Conservation (phyloP, 2,888 invertebrate species). For the Geophilus truncorum region DNA sequence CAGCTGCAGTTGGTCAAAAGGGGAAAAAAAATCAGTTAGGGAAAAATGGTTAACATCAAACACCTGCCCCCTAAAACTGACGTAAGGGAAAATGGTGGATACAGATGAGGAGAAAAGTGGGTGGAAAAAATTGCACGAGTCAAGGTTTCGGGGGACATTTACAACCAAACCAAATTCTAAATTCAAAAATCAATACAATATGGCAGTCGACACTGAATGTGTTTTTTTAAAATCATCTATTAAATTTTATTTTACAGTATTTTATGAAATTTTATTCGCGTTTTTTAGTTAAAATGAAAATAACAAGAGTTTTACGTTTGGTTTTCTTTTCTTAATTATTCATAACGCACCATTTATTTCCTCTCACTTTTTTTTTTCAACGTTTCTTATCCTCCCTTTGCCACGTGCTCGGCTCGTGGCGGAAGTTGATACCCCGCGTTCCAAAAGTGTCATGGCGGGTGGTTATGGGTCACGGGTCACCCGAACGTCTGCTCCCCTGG, state of each 20-base stretch:
- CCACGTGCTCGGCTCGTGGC: constrained; percentile 5
- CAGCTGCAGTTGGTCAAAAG: constrained; percentile 21
- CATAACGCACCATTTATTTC: not conserved
- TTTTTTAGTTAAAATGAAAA: too few relatives aligned
- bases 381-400: constrained; percentile 15
- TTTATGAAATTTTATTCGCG: too few relatives aligned
- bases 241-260: too few relatives aligned
- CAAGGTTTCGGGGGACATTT: not conserved
- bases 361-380: not conserved
- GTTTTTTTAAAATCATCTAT: too few relatives aligned
- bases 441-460: constrained; percentile 27
- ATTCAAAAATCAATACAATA: too few relatives aligned
- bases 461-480: constrained; percentile 13
- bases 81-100: constrained; percentile 16
- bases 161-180: too few relatives aligned
- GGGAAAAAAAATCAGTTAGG: constrained; percentile 19
- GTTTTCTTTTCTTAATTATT: not conserved
- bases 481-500: constrained; percentile 14
- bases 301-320: too few relatives aligned
- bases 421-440: constrained; percentile 27
- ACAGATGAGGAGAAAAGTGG: constrained; percentile 11
- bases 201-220: too few relatives aligned
- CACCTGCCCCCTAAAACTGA: constrained; percentile 17
- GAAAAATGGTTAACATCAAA: constrained; percentile 27
- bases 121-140: not conserved